These are phyloP conservation scores for Polyommatus iphigenia DNA, from an alignment of 2,888 invertebrate species.

Conservation along the genomic window DNA sequence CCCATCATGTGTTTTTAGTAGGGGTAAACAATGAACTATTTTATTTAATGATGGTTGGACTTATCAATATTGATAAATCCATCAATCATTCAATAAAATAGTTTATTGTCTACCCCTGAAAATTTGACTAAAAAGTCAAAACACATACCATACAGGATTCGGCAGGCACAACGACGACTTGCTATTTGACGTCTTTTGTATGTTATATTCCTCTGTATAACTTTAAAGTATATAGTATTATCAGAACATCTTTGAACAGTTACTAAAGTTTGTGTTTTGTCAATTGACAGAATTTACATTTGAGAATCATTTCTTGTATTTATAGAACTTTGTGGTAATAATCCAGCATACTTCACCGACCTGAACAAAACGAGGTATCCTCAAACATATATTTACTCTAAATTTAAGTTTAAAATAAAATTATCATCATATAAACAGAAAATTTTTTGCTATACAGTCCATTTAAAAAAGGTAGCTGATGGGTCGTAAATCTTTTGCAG, in stretches of 20 bases:
- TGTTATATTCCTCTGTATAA: neutral
- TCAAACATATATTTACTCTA: slow-evolving; percentile 70
- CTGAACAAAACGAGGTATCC: slow-evolving; percentile 81
- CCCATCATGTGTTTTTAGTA: too few species aligned
- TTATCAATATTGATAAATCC: too few species aligned
- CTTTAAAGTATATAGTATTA: neutral
- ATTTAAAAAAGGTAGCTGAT: slow-evolving; percentile 78
- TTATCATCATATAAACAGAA: slow-evolving; percentile 46
- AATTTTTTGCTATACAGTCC: slow-evolving; percentile 51
- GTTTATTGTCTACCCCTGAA: too few species aligned
- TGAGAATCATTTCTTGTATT: slow-evolving; percentile 81
- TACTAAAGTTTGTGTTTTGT: slow-evolving; percentile 38
- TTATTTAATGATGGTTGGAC: too few species aligned
- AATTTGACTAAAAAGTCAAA: too few species aligned
- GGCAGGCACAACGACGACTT: neutral
- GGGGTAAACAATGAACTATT: too few species aligned
- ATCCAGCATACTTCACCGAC: slow-evolving; percentile 81
- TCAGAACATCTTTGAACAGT: slow-evolving; percentile 59
- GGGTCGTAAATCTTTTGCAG: slow-evolving; percentile 90
- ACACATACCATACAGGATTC: too few species aligned
- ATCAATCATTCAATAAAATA: too few species aligned
- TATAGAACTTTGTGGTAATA: slow-evolving; percentile 83
- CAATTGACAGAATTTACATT: slow-evolving; percentile 72
- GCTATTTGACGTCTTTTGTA: neutral
- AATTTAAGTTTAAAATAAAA: slow-evolving; percentile 51